phyloP scores from a whole-genome alignment of 2,888 invertebrate genomes.

The Drosophila lacicola region DNA sequence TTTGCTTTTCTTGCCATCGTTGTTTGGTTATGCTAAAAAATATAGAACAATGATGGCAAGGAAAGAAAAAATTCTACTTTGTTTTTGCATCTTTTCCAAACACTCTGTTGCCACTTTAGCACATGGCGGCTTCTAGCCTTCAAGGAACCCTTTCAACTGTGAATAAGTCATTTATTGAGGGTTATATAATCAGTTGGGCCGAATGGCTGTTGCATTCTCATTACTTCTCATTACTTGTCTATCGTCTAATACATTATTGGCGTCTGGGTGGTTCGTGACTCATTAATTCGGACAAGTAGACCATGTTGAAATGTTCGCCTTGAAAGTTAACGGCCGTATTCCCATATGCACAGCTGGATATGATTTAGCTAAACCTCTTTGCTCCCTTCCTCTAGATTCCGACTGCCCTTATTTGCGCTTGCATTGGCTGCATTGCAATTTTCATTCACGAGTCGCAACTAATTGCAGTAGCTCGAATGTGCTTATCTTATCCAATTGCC shows the following conservation, averaged over 20 bases:
- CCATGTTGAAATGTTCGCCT: slow-evolving; percentile 44
- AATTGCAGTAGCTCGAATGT: slow-evolving; percentile 45
- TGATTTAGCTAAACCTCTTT: neutral
- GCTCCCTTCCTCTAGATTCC: neutral
- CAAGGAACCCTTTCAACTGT: neutral
- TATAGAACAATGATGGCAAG: too few species aligned
- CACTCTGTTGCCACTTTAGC: slow-evolving; percentile 25
- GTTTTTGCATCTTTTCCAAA: slow-evolving; percentile 12
- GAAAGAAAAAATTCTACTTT: neutral
- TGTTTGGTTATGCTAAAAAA: neutral
- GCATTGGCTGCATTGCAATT: slow-evolving; percentile 48
- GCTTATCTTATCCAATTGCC: slow-evolving; percentile 38
- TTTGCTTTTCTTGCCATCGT: slow-evolving; percentile 9
- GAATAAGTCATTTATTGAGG: slow-evolving; percentile 38
- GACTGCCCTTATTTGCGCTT: slow-evolving; percentile 2
- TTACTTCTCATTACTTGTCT: slow-evolving; percentile 42
- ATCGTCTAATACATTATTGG: slow-evolving; percentile 28
- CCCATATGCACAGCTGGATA: slow-evolving; percentile 30
- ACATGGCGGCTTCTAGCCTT: neutral
- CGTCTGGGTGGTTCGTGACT: slow-evolving; percentile 34
- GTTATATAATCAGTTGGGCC: neutral
- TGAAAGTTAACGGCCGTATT: slow-evolving; percentile 23
- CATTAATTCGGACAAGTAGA: slow-evolving; percentile 45
- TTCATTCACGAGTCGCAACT: slow-evolving; percentile 35
- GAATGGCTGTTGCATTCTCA: slow-evolving; percentile 33